phyloP scores from a whole-genome alignment of 2,888 invertebrate genomes.

The Andrena flavipes region DNA sequence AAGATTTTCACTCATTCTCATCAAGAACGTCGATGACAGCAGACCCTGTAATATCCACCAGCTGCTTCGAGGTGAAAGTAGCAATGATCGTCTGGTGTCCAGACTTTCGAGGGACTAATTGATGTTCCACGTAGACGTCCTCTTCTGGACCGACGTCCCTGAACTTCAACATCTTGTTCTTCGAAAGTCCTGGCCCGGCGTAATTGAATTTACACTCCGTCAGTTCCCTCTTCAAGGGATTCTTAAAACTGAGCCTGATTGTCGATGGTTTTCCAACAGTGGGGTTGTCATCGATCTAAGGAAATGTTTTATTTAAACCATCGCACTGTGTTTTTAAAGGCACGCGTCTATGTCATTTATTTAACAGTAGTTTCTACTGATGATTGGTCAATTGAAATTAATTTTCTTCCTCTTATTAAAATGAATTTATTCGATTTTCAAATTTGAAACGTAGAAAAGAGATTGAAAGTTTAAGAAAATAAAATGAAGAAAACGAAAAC shows the following conservation, averaged over 20 bases:
- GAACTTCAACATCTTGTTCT: constrained; percentile 87
- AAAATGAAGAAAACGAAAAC: no score
- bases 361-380: no score
- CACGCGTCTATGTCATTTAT: no score
- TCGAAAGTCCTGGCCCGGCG: constrained; percentile 89
- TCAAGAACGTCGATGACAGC: constrained; percentile 87
- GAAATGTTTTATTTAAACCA: constrained; percentile 33
- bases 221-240: constrained; percentile 89
- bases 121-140: constrained; percentile 86
- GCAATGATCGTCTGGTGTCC: constrained; percentile 90
- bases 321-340: no score
- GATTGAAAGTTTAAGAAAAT: no score
- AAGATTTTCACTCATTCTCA: constrained; percentile 67
- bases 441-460: no score
- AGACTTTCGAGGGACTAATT: constrained; percentile 87
- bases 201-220: constrained; percentile 90
- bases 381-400: no score
- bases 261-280: constrained; percentile 86
- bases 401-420: no score
- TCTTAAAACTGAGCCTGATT: constrained; percentile 88
- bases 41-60: constrained; percentile 90
- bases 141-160: constrained; percentile 87
- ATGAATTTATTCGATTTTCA: no score
- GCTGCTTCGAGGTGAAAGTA: constrained; percentile 89
- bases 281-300: constrained; percentile 88